Percentiles rank a stretch among this genome's conserved stretches.
These are phyloP conservation scores for Parasteatoda tepidariorum DNA, from an alignment of 1,140 invertebrate species.

Conservation along the genomic window DNA sequence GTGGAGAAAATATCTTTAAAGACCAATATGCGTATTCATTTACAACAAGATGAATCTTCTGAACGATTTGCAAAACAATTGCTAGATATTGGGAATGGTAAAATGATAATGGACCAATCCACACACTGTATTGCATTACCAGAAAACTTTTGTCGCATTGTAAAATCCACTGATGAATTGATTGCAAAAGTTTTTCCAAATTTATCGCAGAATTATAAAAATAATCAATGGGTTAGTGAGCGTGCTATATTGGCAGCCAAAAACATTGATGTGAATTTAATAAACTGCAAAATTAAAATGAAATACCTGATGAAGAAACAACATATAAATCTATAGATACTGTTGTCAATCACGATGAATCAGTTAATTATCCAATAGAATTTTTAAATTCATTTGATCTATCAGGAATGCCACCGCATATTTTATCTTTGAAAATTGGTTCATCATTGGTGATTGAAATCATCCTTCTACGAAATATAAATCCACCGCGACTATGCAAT, in stretches of 20 bases:
- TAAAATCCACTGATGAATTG: background rate
- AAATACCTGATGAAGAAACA: background rate
- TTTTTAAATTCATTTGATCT: conserved; percentile 1
- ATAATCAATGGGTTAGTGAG: conserved; percentile 8
- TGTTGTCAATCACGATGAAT: conserved; percentile 61
- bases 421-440: conserved; percentile 12
- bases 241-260: conserved; percentile 18
- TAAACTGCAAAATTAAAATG: conserved; percentile 3
- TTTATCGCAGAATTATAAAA: conserved; percentile 13
- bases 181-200: background rate
- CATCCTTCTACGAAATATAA: conserved; percentile 69
- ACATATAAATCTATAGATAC: conserved; percentile 66
- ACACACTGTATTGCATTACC: background rate
- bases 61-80: background rate
- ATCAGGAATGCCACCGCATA: conserved; percentile 11
- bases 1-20: background rate
- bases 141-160: background rate
- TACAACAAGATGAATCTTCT: background rate
- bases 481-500: conserved; percentile 65
- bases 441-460: conserved; percentile 61
- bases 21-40: background rate
- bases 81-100: background rate
- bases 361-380: conserved; percentile 63
- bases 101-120: background rate
- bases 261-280: conserved; percentile 29